Evolutionary conservation across 2,888 invertebrate genomes (phyloP), one percentile per base, ranked within the genome.

Genomic region (Adineta ricciae): DNA sequence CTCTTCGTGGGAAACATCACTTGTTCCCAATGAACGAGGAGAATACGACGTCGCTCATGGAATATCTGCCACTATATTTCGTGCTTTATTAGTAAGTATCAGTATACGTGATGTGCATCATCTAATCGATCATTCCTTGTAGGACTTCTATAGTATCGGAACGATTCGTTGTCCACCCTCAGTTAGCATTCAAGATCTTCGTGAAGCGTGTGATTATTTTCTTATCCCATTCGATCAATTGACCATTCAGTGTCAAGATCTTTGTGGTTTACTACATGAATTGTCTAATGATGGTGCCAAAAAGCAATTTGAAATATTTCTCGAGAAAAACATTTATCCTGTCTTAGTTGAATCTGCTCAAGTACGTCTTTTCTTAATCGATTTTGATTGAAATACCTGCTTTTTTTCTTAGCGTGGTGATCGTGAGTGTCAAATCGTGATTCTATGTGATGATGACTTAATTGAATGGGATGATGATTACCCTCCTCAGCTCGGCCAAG

Each of bases 391-490:
- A 46, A 46, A 5, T 46, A 46, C 84, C 49, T 38, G 84, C 38
- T 41, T 72, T 19, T 84, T 36, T 72, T 95, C 95, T 0, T 93
- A 96, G 91, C 93, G 96, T 86, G 99, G 99, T 0, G 99, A 99
- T 91, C 92, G 97, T 16, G 99, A 98, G 90, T 97, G 97, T 90
- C 98, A 99, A 90, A 95, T 99, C 86, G 97, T 98, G 38, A 95
- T 96, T 8, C 92, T 99, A 78, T 92, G 96, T 64, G 98, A 99
- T 89, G 99, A 99, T 88, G 99, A 99, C 91, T 93, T 93, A 8
- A 93, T 94, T 50, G 99, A 99, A 89, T 99, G 99, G 99, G 99
- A 99, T 90, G 96, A 97, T 89, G 95, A 98, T 90, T 98, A 96
- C 91, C 99, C 99, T 0, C 99, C 99, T 14, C 98, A 97, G 89